phyloP scores from a whole-genome alignment of 2,888 invertebrate genomes.

The Mantis religiosa region DNA sequence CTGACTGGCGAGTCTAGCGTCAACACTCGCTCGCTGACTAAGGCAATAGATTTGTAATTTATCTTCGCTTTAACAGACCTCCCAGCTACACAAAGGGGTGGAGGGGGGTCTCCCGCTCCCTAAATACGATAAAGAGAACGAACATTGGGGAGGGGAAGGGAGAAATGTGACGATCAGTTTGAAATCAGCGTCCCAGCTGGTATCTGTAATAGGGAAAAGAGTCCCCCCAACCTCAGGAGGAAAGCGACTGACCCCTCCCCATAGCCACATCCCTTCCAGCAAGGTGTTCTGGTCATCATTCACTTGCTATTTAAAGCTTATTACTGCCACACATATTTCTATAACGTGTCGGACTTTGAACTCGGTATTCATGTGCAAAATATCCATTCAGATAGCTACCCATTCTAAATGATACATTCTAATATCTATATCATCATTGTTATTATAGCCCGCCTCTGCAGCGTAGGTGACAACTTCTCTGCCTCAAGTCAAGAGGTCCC shows the following conservation, averaged over 20 bases:
- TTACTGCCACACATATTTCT: too few relatives aligned
- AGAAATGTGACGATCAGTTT: constrained; percentile 19
- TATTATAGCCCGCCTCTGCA: too few relatives aligned
- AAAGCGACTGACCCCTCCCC: not conserved
- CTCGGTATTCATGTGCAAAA: too few relatives aligned
- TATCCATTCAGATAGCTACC: too few relatives aligned
- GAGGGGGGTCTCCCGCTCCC: constrained; percentile 4
- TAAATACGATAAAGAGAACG: constrained; percentile 17
- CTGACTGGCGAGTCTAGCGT: not conserved
- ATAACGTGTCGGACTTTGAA: too few relatives aligned
- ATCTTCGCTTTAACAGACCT: constrained; percentile 25
- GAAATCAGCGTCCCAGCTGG: constrained; percentile 23
- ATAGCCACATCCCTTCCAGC: not conserved
- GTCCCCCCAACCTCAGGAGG: not conserved
- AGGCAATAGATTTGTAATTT: constrained; percentile 29
- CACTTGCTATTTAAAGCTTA: too few relatives aligned
- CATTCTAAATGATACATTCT: too few relatives aligned
- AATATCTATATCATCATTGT: too few relatives aligned
- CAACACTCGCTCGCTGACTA: constrained; percentile 15
- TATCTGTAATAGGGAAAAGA: constrained; percentile 17
- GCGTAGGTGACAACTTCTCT: too few relatives aligned
- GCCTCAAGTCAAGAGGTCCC: too few relatives aligned
- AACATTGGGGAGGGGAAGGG: not conserved
- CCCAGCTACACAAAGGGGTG: constrained; percentile 5
- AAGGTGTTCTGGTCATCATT: too few relatives aligned